These are phyloP conservation scores for Cotesia chilonis DNA, from an alignment of 1,140 invertebrate genomes.

Conservation along the genomic window DNA sequence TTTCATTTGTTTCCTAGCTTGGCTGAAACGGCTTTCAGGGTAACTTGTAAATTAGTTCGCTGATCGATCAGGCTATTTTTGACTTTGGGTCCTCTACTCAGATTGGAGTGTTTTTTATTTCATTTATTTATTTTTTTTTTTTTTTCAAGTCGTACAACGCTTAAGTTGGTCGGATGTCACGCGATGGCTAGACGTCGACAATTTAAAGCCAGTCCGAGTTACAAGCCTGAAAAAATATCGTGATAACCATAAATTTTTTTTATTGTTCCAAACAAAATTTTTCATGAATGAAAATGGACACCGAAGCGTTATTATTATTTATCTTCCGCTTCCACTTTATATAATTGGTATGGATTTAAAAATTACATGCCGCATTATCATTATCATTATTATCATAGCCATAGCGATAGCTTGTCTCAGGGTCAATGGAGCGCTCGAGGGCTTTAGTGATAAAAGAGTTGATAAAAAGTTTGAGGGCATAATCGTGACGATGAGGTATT, in stretches of 20 bases:
- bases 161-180: slow-evolving; percentile 15
- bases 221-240: neutral
- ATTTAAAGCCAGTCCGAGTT: slow-evolving; percentile 30
- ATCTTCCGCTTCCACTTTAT: too few relatives aligned
- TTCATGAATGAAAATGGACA: too few relatives aligned
- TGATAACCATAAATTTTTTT: neutral
- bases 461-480: too few relatives aligned
- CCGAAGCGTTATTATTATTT: too few relatives aligned
- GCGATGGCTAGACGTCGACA: slow-evolving; percentile 31
- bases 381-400: too few relatives aligned
- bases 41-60: slow-evolving; percentile 15
- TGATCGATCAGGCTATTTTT: slow-evolving; percentile 22
- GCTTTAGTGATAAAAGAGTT: too few relatives aligned
- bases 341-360: too few relatives aligned
- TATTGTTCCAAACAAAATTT: too few relatives aligned
- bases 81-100: slow-evolving; percentile 2
- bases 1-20: neutral
- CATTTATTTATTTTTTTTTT: neutral
- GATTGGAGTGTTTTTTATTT: neutral
- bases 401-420: too few relatives aligned
- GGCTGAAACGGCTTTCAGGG: neutral
- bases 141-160: slow-evolving; percentile 4
- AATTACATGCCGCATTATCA: too few relatives aligned
- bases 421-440: too few relatives aligned
- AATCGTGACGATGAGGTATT: too few relatives aligned